phyloP scores from a whole-genome alignment of 2,113 vertebrate genomes.

The Labrus mixtus region DNA sequence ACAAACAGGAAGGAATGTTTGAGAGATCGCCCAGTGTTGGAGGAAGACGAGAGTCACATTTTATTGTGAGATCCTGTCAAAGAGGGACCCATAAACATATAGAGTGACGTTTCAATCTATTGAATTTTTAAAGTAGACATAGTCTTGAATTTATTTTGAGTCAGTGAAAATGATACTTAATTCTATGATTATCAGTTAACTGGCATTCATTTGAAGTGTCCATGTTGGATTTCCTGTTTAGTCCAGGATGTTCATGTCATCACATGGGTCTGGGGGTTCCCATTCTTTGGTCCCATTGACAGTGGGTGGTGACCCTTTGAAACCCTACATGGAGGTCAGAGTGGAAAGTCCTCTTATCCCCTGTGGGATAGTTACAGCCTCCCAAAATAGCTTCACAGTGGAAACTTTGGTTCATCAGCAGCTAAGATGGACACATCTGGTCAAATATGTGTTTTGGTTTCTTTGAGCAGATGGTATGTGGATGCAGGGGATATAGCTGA shows the following conservation, averaged over 20 bases:
- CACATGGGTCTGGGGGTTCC: slow-evolving; percentile 2
- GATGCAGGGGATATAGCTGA: neutral
- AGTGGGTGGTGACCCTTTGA: slow-evolving; percentile 47
- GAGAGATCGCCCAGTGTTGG: slow-evolving; percentile 50
- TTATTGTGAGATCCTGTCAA: slow-evolving; percentile 60
- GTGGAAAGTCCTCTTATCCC: slow-evolving; percentile 55
- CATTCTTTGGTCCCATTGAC: slow-evolving; percentile 22
- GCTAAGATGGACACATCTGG: slow-evolving; percentile 61
- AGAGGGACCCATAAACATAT: slow-evolving; percentile 13
- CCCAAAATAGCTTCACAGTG: slow-evolving; percentile 73
- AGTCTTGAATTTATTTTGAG: neutral
- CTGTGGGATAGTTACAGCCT: slow-evolving; percentile 43
- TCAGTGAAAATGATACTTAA: neutral
- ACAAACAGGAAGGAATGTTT: slow-evolving; percentile 74
- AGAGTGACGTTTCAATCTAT: neutral
- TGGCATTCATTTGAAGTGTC: neutral
- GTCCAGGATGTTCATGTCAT: slow-evolving; percentile 26
- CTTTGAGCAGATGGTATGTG: neutral
- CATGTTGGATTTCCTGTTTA: slow-evolving; percentile 10
- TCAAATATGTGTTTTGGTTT: slow-evolving; percentile 28
- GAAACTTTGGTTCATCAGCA: slow-evolving; percentile 54
- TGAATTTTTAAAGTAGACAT: neutral
- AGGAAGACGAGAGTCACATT: slow-evolving; percentile 52
- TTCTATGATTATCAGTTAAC: neutral
- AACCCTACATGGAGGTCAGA: slow-evolving; percentile 47